A percentile compares a stretch with the other conserved stretches of the same genome.
phyloP scores from a whole-genome alignment of 2,888 invertebrate genomes.

The Melitaea athalia region DNA sequence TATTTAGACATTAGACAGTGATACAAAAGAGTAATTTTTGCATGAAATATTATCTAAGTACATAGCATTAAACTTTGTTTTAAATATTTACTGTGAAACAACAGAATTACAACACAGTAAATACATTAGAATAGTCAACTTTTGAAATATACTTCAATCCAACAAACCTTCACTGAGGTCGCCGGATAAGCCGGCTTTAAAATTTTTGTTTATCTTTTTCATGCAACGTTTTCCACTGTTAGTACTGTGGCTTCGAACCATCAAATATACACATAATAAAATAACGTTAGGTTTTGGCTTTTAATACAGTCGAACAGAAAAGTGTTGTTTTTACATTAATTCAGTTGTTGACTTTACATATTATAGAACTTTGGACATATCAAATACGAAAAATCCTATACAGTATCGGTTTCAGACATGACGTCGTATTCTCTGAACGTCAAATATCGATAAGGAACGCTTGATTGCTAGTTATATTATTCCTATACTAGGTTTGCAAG shows the following conservation, averaged over 20 bases:
- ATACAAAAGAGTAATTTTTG: too few species aligned
- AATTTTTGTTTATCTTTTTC: slow-evolving; percentile 36
- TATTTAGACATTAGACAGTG: too few species aligned
- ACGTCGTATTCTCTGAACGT: too few species aligned
- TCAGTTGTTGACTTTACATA: not conserved
- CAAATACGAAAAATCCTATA: too few species aligned
- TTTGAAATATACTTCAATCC: slow-evolving; percentile 17
- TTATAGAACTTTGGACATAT: not conserved
- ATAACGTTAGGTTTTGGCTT: slow-evolving; percentile 3
- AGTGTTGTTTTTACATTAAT: not conserved
- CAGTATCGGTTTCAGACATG: too few species aligned
- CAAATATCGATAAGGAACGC: too few species aligned
- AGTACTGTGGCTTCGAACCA: slow-evolving; percentile 22
- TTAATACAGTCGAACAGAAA: slow-evolving; percentile 1
- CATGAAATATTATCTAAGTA: not conserved
- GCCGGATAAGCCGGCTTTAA: slow-evolving; percentile 32
- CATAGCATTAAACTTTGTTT: not conserved
- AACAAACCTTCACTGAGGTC: slow-evolving; percentile 15
- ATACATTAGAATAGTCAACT: slow-evolving; percentile 21
- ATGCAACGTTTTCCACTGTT: slow-evolving; percentile 16
- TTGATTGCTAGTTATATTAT: too few species aligned
- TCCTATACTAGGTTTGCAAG: too few species aligned
- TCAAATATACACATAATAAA: slow-evolving; percentile 7
- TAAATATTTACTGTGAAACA: not conserved
- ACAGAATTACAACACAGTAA: slow-evolving; percentile 2